Evolutionary conservation across 2,113 vertebrate species (phyloP).

Genomic region (Daubentonia madagascariensis): DNA sequence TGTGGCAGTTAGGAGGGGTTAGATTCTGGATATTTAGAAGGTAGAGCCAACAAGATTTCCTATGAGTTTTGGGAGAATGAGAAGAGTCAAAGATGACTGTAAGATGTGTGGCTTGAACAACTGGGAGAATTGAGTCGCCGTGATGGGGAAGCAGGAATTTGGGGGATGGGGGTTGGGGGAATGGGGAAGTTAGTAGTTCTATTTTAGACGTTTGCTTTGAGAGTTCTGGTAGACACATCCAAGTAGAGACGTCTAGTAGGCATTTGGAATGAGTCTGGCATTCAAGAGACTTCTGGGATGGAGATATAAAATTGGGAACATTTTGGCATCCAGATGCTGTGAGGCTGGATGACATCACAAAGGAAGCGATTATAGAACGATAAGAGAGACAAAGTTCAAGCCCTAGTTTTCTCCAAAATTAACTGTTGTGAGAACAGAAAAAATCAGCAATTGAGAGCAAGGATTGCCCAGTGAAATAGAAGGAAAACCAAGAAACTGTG

Average conservation of each 20-base stretch:
- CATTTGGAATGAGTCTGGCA: not conserved
- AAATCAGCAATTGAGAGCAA: not conserved
- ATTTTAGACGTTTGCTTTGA: not conserved
- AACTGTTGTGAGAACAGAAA: not conserved
- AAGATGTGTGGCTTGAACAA: not conserved
- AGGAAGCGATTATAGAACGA: not conserved
- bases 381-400: not conserved
- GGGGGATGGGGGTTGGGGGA: accelerated
- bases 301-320: not conserved
- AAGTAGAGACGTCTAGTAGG: not conserved
- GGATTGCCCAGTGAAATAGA: not conserved
- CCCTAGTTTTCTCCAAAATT: not conserved
- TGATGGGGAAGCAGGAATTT: not conserved
- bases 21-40: not conserved
- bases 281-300: not conserved
- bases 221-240: not conserved
- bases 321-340: not conserved
- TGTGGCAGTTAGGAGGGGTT: not conserved
- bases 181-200: not conserved
- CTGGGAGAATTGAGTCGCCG: not conserved
- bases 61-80: not conserved
- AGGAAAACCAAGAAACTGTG: not conserved
- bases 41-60: not conserved
- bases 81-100: not conserved
- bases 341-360: not conserved